Conservation (phyloP, 2,888 invertebrate genomes). For the Acrocyrtus sp. region DNA sequence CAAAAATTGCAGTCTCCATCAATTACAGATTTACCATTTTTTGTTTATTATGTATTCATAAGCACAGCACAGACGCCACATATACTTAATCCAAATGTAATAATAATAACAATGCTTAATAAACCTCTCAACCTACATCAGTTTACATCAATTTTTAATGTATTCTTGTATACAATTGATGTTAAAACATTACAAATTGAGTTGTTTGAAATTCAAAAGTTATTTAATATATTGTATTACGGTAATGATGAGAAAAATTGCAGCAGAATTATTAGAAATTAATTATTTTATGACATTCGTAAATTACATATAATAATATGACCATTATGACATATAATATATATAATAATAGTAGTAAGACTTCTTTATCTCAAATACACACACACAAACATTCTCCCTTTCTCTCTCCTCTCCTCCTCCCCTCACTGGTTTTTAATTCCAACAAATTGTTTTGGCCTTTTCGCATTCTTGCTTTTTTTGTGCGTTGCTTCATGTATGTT, state of each 20-base stretch:
- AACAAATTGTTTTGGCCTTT: slow-evolving; percentile 51
- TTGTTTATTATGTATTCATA: slow-evolving; percentile 44
- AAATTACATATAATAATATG: slow-evolving; percentile 48
- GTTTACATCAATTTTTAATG: slow-evolving; percentile 39
- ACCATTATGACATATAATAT: slow-evolving; percentile 46
- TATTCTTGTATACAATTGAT: slow-evolving; percentile 35
- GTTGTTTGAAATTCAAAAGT: slow-evolving; percentile 47
- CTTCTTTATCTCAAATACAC: slow-evolving; percentile 50
- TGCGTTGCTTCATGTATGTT: slow-evolving; percentile 67
- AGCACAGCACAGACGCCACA: slow-evolving; percentile 54
- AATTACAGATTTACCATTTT: slow-evolving; percentile 55
- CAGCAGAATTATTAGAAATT: slow-evolving; percentile 49
- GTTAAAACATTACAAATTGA: slow-evolving; percentile 48
- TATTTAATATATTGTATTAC: slow-evolving; percentile 36
- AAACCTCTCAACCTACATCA: slow-evolving; percentile 26
- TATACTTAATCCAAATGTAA: slow-evolving; percentile 52
- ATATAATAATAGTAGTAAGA: slow-evolving; percentile 53
- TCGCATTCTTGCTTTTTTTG: slow-evolving; percentile 47
- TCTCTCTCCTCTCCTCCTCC: slow-evolving; percentile 19
- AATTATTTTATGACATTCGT: slow-evolving; percentile 48
- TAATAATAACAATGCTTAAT: slow-evolving; percentile 20
- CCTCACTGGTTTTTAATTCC: slow-evolving; percentile 50
- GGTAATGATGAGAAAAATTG: slow-evolving; percentile 53
- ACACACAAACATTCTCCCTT: slow-evolving; percentile 20
- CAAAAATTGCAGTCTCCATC: slow-evolving; percentile 54